phyloP scores from a whole-genome alignment of 2,113 vertebrate genomes.

The Hypocryptadius cinnamomeus region DNA sequence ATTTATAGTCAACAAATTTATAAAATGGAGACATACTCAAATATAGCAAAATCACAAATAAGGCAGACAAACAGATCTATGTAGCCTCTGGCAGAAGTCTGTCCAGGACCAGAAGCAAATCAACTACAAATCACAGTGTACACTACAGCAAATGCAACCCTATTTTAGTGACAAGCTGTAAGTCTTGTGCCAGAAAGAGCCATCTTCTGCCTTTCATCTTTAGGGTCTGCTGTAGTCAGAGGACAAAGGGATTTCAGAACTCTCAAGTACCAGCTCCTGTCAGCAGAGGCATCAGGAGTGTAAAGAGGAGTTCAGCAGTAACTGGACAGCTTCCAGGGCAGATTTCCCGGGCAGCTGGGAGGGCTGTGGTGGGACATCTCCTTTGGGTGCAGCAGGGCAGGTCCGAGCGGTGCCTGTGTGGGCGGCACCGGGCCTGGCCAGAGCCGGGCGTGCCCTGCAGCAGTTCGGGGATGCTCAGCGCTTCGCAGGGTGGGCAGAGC shows the following conservation, averaged over 20 bases:
- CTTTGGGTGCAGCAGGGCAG: not conserved
- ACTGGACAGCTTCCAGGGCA: not conserved
- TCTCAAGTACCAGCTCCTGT: not conserved
- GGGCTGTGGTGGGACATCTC: not conserved
- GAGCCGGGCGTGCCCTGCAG: not conserved
- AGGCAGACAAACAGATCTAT: not conserved
- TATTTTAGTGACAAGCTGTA: not conserved
- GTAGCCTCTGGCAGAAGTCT: not conserved
- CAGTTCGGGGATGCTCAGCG: accelerated
- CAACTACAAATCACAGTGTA: not conserved
- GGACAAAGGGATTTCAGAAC: not conserved
- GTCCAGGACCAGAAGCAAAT: not conserved
- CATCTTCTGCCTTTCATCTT: not conserved
- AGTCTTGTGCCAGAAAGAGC: not conserved
- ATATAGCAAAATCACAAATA: not conserved
- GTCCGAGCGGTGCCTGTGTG: accelerated
- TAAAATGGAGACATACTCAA: not conserved
- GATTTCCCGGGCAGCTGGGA: not conserved
- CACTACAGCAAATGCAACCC: not conserved
- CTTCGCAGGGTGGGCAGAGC: not conserved
- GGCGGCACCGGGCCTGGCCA: not conserved
- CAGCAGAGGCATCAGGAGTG: not conserved
- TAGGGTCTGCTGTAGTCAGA: not conserved
- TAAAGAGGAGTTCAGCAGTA: not conserved
- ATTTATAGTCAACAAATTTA: not conserved